These are phyloP conservation scores for Himantopus leucocephalus DNA, from an alignment of 2,113 vertebrate genomes.

Conservation along the genomic window DNA sequence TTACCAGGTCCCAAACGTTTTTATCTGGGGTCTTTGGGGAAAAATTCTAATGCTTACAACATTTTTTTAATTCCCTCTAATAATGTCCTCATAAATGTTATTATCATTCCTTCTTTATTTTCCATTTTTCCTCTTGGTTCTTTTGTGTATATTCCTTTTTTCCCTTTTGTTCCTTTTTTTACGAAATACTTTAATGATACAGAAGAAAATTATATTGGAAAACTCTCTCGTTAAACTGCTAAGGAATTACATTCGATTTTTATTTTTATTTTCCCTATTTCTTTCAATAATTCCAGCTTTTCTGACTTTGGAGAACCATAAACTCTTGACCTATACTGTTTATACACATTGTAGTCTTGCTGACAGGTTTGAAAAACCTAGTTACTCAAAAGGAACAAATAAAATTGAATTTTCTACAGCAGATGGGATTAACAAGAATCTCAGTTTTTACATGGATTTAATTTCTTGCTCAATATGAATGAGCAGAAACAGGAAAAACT, in stretches of 20 bases:
- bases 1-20: not conserved
- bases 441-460: not conserved
- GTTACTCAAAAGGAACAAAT: not conserved
- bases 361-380: not conserved
- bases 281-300: not conserved
- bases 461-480: not conserved
- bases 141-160: not conserved
- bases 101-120: not conserved
- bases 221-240: not conserved
- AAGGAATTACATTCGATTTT: not conserved
- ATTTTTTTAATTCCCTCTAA: not conserved
- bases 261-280: not conserved
- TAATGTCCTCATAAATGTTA: not conserved
- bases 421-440: not conserved
- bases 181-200: not conserved
- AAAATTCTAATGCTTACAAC: not conserved
- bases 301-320: not conserved
- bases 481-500: not conserved
- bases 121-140: fast-evolving
- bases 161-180: not conserved
- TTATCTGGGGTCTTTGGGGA: not conserved
- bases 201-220: not conserved
- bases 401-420: not conserved
- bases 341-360: not conserved
- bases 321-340: not conserved